A percentile compares a stretch with the other conserved stretches of the same genome.
Evolutionary conservation across 1,140 invertebrate genomes (phyloP).

Genomic region (Drosophila sucinea): DNA sequence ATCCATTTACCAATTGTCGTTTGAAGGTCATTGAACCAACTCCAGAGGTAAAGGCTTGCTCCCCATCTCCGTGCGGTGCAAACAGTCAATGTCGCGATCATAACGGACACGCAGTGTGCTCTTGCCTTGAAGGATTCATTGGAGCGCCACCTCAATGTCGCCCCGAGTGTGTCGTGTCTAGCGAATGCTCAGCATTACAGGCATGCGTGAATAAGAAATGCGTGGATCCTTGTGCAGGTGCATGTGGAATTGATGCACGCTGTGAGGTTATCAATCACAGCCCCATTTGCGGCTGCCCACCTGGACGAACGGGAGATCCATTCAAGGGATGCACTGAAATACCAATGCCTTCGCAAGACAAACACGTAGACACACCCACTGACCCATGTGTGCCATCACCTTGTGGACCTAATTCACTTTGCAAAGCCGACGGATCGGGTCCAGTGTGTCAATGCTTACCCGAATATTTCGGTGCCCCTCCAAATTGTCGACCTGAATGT

Average conservation of each 20-base stretch:
- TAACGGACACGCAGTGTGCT: constrained; percentile 90
- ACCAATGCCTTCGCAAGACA: constrained; percentile 75
- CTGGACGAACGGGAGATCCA: constrained; percentile 92
- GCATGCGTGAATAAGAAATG: constrained; percentile 94
- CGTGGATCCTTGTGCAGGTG: constrained; percentile 92
- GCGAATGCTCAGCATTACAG: constrained; percentile 90
- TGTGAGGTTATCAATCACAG: constrained; percentile 94
- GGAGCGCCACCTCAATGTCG: constrained; percentile 90
- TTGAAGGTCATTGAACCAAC: constrained; percentile 83
- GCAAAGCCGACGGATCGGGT: constrained; percentile 85
- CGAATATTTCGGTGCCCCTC: constrained; percentile 89
- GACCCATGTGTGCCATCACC: constrained; percentile 88
- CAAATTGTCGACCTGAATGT: constrained; percentile 90
- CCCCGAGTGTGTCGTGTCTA: constrained; percentile 92
- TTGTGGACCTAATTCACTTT: constrained; percentile 88
- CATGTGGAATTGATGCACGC: constrained; percentile 91
- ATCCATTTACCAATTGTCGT: constrained; percentile 90
- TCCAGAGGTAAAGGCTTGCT: constrained; percentile 89
- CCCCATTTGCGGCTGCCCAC: constrained; percentile 91
- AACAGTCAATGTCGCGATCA: constrained; percentile 90
- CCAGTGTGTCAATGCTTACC: constrained; percentile 87
- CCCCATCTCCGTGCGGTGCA: constrained; percentile 87
- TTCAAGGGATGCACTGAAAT: constrained; percentile 90
- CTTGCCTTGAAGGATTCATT: constrained; percentile 90
- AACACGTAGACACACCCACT: constrained; percentile 37